Percentiles rank a stretch among this genome's conserved stretches.
Conservation (phyloP, 2,888 invertebrate species). For the Brenthis daphne region DNA sequence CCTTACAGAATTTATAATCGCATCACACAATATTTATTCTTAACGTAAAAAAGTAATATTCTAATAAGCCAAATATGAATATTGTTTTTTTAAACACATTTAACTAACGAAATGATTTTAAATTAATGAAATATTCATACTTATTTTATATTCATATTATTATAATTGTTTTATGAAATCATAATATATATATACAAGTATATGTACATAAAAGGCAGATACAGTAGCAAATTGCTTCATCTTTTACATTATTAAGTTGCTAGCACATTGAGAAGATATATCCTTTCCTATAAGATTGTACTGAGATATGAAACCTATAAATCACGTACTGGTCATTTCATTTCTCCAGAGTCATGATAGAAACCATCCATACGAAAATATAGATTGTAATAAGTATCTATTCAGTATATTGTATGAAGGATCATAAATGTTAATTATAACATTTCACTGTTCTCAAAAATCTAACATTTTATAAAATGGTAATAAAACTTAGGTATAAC, state of each 20-base stretch:
- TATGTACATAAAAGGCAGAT: conserved; percentile 3
- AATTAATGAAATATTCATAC: no score
- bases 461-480: no score
- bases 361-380: conserved; percentile 15
- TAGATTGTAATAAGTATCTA: conserved; percentile 13
- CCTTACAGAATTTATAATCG: no score
- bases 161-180: no score
- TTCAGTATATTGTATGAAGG: neutral
- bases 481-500: no score
- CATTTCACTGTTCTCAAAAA: no score
- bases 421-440: neutral
- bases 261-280: conserved; percentile 23
- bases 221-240: conserved; percentile 19
- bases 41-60: no score
- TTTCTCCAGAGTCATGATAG: conserved; percentile 23
- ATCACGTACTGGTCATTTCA: conserved; percentile 24
- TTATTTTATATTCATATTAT: no score
- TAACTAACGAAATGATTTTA: no score
- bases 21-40: no score
- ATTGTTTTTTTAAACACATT: no score
- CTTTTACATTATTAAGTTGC: conserved; percentile 23
- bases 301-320: conserved; percentile 24
- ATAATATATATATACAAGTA: neutral
- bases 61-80: no score
- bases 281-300: conserved; percentile 23